Percentiles rank a stretch among this genome's conserved stretches.
phyloP scores from a whole-genome alignment of 1,140 invertebrate genomes.

The Rhizoglyphus robini region DNA sequence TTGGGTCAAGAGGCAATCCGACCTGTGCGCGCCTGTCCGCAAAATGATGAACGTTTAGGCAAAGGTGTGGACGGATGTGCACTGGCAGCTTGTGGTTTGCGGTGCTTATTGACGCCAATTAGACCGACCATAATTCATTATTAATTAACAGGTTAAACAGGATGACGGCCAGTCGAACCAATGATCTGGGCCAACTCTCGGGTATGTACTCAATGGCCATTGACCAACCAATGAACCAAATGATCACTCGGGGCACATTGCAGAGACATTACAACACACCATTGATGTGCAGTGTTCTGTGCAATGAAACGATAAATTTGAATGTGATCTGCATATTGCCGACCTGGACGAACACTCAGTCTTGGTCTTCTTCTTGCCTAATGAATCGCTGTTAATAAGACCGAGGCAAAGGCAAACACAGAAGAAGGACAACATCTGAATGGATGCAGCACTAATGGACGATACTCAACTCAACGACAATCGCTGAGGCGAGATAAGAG shows the following conservation, averaged over 20 bases:
- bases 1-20: no score
- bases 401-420: neutral
- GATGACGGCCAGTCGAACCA: no score
- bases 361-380: neutral
- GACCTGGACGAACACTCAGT: neutral
- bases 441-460: neutral
- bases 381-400: neutral
- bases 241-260: no score
- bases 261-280: no score
- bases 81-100: neutral
- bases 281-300: no score
- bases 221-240: no score
- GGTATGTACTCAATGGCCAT: no score
- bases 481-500: constrained; percentile 5
- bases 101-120: neutral
- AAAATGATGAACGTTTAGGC: neutral
- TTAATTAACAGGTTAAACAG: constrained; percentile 1
- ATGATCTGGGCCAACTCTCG: no score
- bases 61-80: constrained; percentile 7
- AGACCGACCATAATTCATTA: constrained; percentile 10
- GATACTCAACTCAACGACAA: neutral
- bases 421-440: no score
- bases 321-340: constrained; percentile 10
- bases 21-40: no score
- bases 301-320: no score